Evolutionary conservation across 2,113 vertebrate genomes (phyloP), one percentile per base, ranked within the genome.

Genomic region (Erinaceus europaeus): DNA sequence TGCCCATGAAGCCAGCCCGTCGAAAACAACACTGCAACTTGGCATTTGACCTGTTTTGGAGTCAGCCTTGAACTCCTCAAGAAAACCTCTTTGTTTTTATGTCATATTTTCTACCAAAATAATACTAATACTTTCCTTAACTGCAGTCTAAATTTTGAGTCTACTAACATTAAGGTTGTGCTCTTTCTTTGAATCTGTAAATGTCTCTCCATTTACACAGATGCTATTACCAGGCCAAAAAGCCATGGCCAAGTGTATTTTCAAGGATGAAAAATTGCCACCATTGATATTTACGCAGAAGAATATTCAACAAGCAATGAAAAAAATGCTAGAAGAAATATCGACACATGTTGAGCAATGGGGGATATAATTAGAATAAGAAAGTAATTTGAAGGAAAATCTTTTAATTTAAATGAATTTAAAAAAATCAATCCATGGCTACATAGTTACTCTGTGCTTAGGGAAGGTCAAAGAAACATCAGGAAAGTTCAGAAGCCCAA

Each of bases 401-500:
- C 25, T 93, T 93, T 84, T 61, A 15, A 76, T 77, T 67, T 86
- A 76, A 80, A 87, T 73, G 20, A 89, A 62, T 75, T 5, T 21
- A 38, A 73, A 84, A 55, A 87, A 85, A 81, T 72, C 44, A 52
- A 11, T 52, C 17, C 23, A 17, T 52, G 85, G 55, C 38, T 46
- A 6, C 57, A 44, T 11, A 42, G 57, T 65, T 90, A 46, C 8
- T 9, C 8, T 50, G 9, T 32, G 17, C 32, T 34, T 52, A 27
- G 13, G 21, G 34, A n/a, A 76, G n/a, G 25, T 44, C 55, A 42
- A 59, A 44, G 55, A 55, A 50, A 32, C 44, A n/a, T n/a, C 4
- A 65, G 29, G 12, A 57, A 9, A 5, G 14, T 48, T 36, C 57
- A 81, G 73, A 84, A 34, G 62, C 36, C 3, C 29, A 11, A 71